These are phyloP conservation scores for Collichthys lucidus DNA, from an alignment of 2,113 vertebrate species.

Conservation along the genomic window DNA sequence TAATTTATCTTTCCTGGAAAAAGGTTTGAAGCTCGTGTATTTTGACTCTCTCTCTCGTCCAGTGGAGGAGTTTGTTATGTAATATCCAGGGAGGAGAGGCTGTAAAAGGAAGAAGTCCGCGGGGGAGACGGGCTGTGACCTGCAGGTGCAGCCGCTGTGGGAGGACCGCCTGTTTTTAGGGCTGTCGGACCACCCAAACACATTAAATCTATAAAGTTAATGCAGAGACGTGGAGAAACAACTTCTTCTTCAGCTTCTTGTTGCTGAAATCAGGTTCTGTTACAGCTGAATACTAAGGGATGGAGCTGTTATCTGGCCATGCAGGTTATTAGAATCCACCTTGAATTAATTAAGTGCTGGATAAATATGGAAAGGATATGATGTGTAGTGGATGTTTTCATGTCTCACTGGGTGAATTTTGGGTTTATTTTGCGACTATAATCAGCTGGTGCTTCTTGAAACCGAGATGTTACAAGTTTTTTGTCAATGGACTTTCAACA, in stretches of 20 bases:
- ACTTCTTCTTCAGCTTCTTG: neutral
- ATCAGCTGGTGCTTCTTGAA: no score
- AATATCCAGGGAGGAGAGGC: slow-evolving; percentile 32
- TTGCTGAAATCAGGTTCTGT: neutral
- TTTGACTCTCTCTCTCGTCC: slow-evolving; percentile 32
- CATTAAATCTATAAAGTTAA: neutral
- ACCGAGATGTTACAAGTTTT: no score
- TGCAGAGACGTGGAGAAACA: neutral
- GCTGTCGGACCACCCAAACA: slow-evolving; percentile 20
- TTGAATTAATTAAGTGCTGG: neutral
- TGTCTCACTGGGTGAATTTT: no score
- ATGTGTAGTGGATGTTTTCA: no score
- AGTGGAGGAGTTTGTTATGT: slow-evolving; percentile 53
- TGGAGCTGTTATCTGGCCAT: neutral
- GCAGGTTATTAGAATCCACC: neutral
- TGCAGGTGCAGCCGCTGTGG: slow-evolving; percentile 62
- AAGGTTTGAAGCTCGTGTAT: slow-evolving; percentile 28
- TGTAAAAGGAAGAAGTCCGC: slow-evolving; percentile 26
- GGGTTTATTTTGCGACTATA: no score
- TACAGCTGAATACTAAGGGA: slow-evolving; percentile 2
- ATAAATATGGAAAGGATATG: neutral
- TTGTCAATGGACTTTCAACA: no score
- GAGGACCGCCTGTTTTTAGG: slow-evolving; percentile 34
- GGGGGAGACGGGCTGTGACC: slow-evolving; percentile 47
- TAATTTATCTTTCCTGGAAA: neutral